Evolutionary conservation across 2,888 invertebrate species (phyloP), one percentile per base, ranked within the genome.

Genomic region (Amiota mariae): DNA sequence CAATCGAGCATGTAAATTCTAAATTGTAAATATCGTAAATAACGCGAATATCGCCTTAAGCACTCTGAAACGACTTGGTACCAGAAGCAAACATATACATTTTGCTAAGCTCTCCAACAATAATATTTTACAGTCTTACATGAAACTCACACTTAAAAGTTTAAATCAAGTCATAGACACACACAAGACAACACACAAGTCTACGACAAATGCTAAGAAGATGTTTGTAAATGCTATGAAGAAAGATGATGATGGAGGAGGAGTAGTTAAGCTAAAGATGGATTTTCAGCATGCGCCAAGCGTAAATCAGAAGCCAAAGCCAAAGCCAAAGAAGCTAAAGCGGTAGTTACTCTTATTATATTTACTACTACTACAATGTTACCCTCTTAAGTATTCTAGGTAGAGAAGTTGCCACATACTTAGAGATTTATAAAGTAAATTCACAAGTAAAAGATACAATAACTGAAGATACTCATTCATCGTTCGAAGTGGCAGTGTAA

Each of bases 1-100:
- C 70, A 71, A 48, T 77, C 82, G 72, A 76, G 79, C 83, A 85
- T 83, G 85, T 82, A 85, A 79, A 85, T 84, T 84, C 81, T 80
- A 85, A 87, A 87, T 85, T 82, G 85, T 86, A 87, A 87, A 85
- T 87, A 87, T 87, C 87, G 85, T 85, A 86, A 87, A 87, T 86
- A 87, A 87, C 85, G 88, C 80, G 85, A 87, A 85, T 87, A 83
- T 85, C 82, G 87, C 87, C 85, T 82, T 82, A 82, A 81, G 85
- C 83, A 81, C 77, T 80, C 73, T 20, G 59, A 8, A 59, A 18
- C 59, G 36, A 36, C 6, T 36, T 36, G 36, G 36, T 6, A 59
- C 59, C 36, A 36, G 51, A 51, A 12, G 8, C 36, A 59, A 15
- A 59, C 9, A 59, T 9, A 59, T 24, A 59, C 59, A 59, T 2